Evolutionary conservation across 2,797 vertebrate species (phyloP).

Genomic region (Acipenser transmontanus): DNA sequence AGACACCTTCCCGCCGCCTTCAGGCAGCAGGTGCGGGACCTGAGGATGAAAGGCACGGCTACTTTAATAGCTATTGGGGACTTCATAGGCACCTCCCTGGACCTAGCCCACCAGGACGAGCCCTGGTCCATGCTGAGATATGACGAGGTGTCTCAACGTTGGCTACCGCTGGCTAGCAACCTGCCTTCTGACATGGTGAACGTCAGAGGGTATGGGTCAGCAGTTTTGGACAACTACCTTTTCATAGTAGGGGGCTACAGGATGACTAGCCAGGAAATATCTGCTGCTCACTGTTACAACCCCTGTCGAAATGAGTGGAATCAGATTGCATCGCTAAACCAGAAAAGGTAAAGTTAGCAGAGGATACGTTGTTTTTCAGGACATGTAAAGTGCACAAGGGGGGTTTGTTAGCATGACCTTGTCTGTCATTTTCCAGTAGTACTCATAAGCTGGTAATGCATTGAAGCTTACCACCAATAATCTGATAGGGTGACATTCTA

Average conservation of each 20-base stretch:
- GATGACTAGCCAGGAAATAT: conserved; percentile 86
- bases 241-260: conserved; percentile 87
- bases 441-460: too few relatives aligned
- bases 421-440: too few relatives aligned
- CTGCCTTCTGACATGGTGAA: conserved; percentile 78
- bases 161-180: conserved; percentile 77
- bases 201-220: conserved; percentile 78
- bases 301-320: conserved; percentile 85
- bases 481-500: too few relatives aligned
- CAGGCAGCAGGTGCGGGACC: conserved; percentile 64
- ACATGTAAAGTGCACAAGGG: too few relatives aligned
- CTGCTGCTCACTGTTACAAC: conserved; percentile 85
- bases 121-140: conserved; percentile 82
- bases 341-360: conserved; percentile 71
- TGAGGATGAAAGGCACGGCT: conserved; percentile 75
- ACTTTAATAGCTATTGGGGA: conserved; percentile 77
- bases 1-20: conserved; percentile 53
- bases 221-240: conserved; percentile 85
- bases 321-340: conserved; percentile 84
- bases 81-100: conserved; percentile 63
- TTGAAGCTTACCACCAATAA: too few relatives aligned
- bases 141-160: conserved; percentile 70
- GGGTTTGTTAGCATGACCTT: too few relatives aligned
- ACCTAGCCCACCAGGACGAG: conserved; percentile 61
- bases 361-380: too few relatives aligned